Percentiles rank a stretch among this genome's conserved stretches.
These are phyloP conservation scores for Drosophila sucinea DNA, from an alignment of 1,140 invertebrate species.

Conservation along the genomic window DNA sequence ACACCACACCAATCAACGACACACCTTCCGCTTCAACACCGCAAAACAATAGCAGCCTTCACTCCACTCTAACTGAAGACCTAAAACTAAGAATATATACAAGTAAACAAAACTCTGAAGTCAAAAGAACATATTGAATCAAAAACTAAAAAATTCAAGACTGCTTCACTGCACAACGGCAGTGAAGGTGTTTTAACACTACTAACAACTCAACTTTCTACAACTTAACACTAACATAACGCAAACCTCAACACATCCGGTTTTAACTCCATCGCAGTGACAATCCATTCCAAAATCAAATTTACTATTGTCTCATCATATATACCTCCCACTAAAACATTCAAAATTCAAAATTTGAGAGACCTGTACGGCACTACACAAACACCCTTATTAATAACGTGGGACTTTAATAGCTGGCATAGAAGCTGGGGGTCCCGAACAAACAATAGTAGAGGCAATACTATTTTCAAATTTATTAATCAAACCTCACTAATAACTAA, in stretches of 20 bases:
- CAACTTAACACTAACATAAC: constrained; percentile 19
- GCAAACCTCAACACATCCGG: constrained; percentile 12
- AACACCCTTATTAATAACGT: too few species aligned
- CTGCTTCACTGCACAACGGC: constrained; percentile 2
- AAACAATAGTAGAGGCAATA: too few species aligned
- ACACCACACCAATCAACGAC: constrained; percentile 19
- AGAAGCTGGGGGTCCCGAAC: background rate
- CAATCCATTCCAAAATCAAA: constrained; percentile 29
- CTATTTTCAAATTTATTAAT: too few species aligned
- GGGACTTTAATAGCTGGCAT: too few species aligned
- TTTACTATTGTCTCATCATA: constrained; percentile 26
- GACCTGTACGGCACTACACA: too few species aligned
- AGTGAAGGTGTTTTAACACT: background rate
- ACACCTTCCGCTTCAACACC: background rate
- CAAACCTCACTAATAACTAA: too few species aligned
- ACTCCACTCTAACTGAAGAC: constrained; percentile 10
- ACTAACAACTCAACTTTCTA: background rate
- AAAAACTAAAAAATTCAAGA: too few species aligned
- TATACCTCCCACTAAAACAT: constrained; percentile 25
- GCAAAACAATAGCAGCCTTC: background rate
- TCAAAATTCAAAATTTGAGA: constrained; percentile 21
- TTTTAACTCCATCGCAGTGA: constrained; percentile 29
- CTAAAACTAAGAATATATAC: constrained; percentile 12
- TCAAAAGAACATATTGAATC: constrained; percentile 16
- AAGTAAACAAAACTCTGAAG: constrained; percentile 26